phyloP scores from a whole-genome alignment of 2,113 vertebrate genomes.

The Eptatretus burgeri region DNA sequence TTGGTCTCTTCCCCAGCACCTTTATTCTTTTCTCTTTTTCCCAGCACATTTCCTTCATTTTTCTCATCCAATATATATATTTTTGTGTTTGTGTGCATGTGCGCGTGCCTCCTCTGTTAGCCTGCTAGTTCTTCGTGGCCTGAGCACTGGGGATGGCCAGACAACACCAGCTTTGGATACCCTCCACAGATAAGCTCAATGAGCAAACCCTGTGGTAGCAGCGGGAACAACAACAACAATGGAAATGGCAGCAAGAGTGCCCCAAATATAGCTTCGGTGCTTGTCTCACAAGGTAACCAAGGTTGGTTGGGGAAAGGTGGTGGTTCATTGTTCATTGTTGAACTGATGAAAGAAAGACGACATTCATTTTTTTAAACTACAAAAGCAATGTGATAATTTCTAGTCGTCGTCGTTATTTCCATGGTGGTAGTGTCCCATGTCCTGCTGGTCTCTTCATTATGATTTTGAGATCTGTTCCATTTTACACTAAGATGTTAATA shows the following conservation, averaged over 20 bases:
- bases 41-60: too few relatives aligned
- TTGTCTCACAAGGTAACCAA: conserved; percentile 66
- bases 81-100: too few relatives aligned
- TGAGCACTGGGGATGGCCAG: conserved; percentile 80
- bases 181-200: conserved; percentile 78
- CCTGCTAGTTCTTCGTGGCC: conserved; percentile 98
- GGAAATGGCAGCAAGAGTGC: conserved; percentile 43
- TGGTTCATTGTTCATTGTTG: background rate
- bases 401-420: too few relatives aligned
- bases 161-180: conserved; percentile 85
- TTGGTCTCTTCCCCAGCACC: too few relatives aligned
- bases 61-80: too few relatives aligned
- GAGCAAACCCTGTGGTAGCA: conserved; percentile 70
- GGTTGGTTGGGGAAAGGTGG: background rate
- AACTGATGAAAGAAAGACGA: background rate
- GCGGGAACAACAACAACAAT: conserved; percentile 25
- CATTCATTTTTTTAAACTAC: too few relatives aligned
- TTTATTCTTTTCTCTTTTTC: too few relatives aligned
- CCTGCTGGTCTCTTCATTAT: too few relatives aligned
- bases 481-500: too few relatives aligned
- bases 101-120: conserved; percentile 15
- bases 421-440: too few relatives aligned
- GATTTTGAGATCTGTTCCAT: too few relatives aligned
- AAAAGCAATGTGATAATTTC: too few relatives aligned
- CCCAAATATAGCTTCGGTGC: conserved; percentile 62